These are phyloP conservation scores for Eumaeus atala DNA, from an alignment of 1,140 invertebrate species.

Conservation along the genomic window DNA sequence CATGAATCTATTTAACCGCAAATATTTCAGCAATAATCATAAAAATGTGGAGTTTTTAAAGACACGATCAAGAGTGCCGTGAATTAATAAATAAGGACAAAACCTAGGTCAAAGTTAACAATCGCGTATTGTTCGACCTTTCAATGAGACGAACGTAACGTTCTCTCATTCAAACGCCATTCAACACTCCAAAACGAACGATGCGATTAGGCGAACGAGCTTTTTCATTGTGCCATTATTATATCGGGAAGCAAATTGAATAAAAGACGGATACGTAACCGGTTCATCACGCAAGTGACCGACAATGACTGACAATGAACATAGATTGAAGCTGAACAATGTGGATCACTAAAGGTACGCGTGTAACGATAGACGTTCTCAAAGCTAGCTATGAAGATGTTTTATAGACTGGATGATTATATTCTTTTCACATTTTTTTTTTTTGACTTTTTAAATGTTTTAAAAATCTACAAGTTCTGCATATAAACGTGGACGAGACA, in stretches of 20 bases:
- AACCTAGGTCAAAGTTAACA: conserved; percentile 16
- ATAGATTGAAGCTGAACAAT: conserved; percentile 23
- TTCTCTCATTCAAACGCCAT: conserved; percentile 21
- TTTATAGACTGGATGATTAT: no score
- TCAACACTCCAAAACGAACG: conserved; percentile 24
- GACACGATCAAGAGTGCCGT: no score
- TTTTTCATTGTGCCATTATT: conserved; percentile 42
- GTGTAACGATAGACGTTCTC: no score
- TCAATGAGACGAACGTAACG: conserved; percentile 20
- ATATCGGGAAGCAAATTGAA: conserved; percentile 43
- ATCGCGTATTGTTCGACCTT: conserved; percentile 18
- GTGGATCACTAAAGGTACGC: no score
- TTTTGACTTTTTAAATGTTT: no score
- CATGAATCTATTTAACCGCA: no score
- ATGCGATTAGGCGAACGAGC: conserved; percentile 29
- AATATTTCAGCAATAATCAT: no score
- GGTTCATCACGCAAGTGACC: conserved; percentile 31
- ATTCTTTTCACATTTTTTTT: no score
- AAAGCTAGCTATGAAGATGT: no score
- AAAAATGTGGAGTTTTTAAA: no score
- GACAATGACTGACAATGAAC: conserved; percentile 37
- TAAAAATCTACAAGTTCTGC: no score
- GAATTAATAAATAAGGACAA: background rate
- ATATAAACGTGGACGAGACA: no score
- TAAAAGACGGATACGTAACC: conserved; percentile 36